phyloP scores from a whole-genome alignment of 2,888 invertebrate species.

The Anoncus sp. region DNA sequence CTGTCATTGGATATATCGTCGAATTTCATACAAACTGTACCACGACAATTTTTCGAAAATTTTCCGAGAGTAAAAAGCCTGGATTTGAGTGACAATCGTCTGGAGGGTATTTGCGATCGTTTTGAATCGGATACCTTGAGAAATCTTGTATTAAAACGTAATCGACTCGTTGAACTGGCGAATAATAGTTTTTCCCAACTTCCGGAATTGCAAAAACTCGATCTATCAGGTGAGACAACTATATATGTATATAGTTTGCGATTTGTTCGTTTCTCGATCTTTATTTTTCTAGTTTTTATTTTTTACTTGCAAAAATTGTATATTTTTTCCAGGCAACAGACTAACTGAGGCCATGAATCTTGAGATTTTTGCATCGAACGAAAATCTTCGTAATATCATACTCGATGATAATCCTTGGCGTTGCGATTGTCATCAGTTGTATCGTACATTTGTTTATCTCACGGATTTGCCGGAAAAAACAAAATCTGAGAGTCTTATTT shows the following conservation, averaged over 20 bases:
- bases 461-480: constrained; percentile 85
- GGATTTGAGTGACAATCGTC: constrained; percentile 88
- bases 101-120: constrained; percentile 86
- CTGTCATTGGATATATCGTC: constrained; percentile 73
- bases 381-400: constrained; percentile 85
- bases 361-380: constrained; percentile 86
- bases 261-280: background rate
- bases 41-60: constrained; percentile 65
- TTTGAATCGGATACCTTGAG: constrained; percentile 87
- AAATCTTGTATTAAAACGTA: constrained; percentile 85
- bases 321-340: constrained; percentile 85
- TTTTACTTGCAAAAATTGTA: background rate
- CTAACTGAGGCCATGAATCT: constrained; percentile 87
- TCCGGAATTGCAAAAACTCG: constrained; percentile 86
- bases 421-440: constrained; percentile 88
- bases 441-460: constrained; percentile 87
- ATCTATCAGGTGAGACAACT: constrained; percentile 83
- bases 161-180: constrained; percentile 86
- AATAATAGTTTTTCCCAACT: constrained; percentile 87
- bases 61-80: constrained; percentile 86
- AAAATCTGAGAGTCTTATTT: constrained; percentile 85
- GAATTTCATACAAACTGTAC: constrained; percentile 71
- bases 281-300: background rate
- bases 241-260: too few relatives aligned
- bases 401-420: constrained; percentile 91